A percentile compares a stretch with the other conserved stretches of the same genome.
Conservation (phyloP, 2,888 invertebrate species). For the Sipunculus nudus region DNA sequence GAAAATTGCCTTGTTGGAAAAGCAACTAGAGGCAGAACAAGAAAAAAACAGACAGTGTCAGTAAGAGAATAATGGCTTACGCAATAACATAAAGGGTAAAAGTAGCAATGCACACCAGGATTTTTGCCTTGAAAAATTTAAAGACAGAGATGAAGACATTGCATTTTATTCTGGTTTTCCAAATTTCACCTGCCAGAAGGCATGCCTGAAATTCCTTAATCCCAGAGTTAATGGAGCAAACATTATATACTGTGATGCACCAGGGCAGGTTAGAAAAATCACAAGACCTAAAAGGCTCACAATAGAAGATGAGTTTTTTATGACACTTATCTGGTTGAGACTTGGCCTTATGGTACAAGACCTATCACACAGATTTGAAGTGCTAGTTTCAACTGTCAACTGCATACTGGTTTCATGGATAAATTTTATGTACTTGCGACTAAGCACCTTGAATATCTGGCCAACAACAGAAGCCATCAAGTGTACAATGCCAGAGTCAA, state of each 20-base stretch:
- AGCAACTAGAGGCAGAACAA: neutral
- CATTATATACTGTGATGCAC: conserved; percentile 11
- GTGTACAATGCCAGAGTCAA: conserved; percentile 5
- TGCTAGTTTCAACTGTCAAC: neutral
- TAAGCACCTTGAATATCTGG: conserved; percentile 6
- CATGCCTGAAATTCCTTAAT: conserved; percentile 2
- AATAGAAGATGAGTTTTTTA: conserved; percentile 4
- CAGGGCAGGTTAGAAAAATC: too few relatives aligned
- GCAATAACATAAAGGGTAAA: neutral
- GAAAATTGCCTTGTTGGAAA: neutral
- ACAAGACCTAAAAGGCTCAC: too few relatives aligned
- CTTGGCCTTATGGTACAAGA: conserved; percentile 2
- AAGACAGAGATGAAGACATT: conserved; percentile 1
- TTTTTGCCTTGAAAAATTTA: neutral
- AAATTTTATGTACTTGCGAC: conserved; percentile 9
- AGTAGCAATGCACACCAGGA: too few relatives aligned
- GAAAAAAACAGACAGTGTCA: neutral
- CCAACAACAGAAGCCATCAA: conserved; percentile 1
- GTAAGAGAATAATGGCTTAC: neutral
- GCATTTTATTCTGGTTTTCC: conserved; percentile 7
- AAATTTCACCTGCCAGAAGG: neutral
- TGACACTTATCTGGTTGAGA: conserved; percentile 1
- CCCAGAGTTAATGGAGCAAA: conserved; percentile 7
- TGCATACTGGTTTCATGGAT: conserved; percentile 5
- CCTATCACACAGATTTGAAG: conserved; percentile 3